Base-by-base conservation (phyloP, 2,888 invertebrate species). In the Desoria tigrina region DNA sequence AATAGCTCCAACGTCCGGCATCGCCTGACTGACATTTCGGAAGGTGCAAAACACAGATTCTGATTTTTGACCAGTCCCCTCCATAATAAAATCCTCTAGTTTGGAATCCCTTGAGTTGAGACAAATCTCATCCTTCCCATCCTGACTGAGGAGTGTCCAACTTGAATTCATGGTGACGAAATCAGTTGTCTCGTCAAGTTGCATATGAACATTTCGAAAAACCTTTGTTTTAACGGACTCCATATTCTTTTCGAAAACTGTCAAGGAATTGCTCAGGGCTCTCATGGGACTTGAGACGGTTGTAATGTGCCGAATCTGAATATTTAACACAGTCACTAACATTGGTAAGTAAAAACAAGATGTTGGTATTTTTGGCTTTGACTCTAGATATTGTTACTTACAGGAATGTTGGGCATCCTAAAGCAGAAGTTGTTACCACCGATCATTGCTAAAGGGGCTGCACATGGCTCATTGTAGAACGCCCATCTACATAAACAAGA, bases 401-500 rank as follows among this genome's bases (percentile, higher is more conserved):
- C 68, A 7, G 49, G 54, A 4, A 24, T 49, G 6, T 49, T 18
- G 2, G 68, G 68, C 68, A 68, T 65, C 26, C 55, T 61, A 55
- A 68, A 68, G 55, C 68, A 68, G 26, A 64, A 64, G 26, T 65
- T 61, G 27, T 62, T 55, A 37, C 68, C 67, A 9, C 63, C 67
- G 24, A 68, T 37, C 6, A 68, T 27, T 1, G 67, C 67, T 6
- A 68, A 27, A 11, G 67, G 67, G 16, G 28, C 32, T n/a, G 49
- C 27, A 28, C 67, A 68, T 14, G 64, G 56, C 16, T 61, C 60
- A 1, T 21, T 21, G 21, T 68, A 68, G 26, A 68, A 68, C 4
- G 67, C 67, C 67, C 67, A 68, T 28, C 67, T 67, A 37, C n/a
- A 56, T 61, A 42, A 32, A 32, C 32, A n/a, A n/a, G n/a, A n/a